Evolutionary conservation across 2,888 invertebrate species (phyloP).

Genomic region (Aethes cnicana): DNA sequence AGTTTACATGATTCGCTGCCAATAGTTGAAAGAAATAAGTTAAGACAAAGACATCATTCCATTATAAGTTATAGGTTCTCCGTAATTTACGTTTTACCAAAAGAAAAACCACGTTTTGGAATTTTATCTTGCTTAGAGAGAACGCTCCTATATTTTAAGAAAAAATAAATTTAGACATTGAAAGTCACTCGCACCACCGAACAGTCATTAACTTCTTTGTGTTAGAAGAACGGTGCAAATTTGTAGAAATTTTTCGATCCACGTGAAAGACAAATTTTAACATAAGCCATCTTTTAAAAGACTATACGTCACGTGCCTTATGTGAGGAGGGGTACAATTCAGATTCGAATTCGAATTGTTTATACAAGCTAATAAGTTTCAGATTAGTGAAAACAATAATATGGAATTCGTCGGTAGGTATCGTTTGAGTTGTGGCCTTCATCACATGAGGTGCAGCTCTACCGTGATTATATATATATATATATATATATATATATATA

Average conservation of each 20-base stretch:
- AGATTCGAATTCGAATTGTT: too few species aligned
- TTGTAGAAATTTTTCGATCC: conserved; percentile 17
- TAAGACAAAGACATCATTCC: conserved; percentile 17
- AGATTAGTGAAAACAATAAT: too few species aligned
- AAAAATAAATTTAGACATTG: conserved; percentile 24
- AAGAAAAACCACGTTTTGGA: conserved; percentile 4
- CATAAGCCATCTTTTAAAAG: conserved; percentile 23
- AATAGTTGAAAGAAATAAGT: conserved; percentile 8
- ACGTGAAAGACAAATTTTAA: conserved; percentile 23
- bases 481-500: too few species aligned
- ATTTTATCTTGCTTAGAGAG: conserved; percentile 16
- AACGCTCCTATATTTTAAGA: conserved; percentile 26
- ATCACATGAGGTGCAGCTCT: conserved; percentile 41
- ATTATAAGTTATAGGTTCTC: not conserved
- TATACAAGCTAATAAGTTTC: too few species aligned
- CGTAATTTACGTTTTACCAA: too few species aligned
- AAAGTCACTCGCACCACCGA: conserved; percentile 16
- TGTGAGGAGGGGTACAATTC: not conserved
- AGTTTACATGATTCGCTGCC: conserved; percentile 10
- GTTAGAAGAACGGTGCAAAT: conserved; percentile 21
- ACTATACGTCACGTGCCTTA: conserved; percentile 7
- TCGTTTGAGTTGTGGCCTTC: conserved; percentile 31
- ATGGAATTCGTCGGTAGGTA: too few species aligned
- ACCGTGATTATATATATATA: conserved; percentile 69
- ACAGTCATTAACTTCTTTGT: conserved; percentile 8